Base-by-base conservation (phyloP, 2,113 vertebrate species). In the Rhinoptilus africanus region DNA sequence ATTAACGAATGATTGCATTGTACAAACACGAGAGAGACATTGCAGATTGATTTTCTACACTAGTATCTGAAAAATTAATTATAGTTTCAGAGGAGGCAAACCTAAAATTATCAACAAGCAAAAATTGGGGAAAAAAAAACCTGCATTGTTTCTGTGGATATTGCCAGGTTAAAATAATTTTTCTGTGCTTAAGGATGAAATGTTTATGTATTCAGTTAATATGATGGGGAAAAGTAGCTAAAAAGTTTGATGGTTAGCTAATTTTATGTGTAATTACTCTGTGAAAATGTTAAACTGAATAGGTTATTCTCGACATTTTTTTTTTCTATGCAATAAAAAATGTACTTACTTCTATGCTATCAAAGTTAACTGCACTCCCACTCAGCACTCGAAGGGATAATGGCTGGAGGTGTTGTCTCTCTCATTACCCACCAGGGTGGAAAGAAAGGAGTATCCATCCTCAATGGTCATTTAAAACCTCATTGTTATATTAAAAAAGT, bases 391-490 rank as follows among this genome's bases (percentile, higher is more conserved):
- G 2, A 88, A 97, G 62, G 78, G 91, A 89, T 97, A 97, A 97
- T 97, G 97, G 93, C 93, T 96, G 82, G 91, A 95, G 96, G 96
- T 98, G 89, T 96, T 98, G 95, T 98, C 97, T 97, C 88, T 94
- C 93, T 98, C 97, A 98, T 98, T 98, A 98, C 56, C 86, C 41
- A 93, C 68, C 56, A 96, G 95, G 97, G 98, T 94, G 75, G 88
- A 96, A 98, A 97, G 95, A 97, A 97, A 95, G 93, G 92, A 93
- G 71, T 93, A 96, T 84, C 96, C 80, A 87, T 97, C 97, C 96
- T 95, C 72, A 96, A 56, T 95, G 98, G 98, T 98, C 98, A 98
- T 98, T 99, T 98, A 98, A 98, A 98, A 97, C 89, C 95, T 97
- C 77, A 80, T 98, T 97, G 96, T 98, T 96, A 97, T 93, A 98